A percentile compares a stretch with the other conserved stretches of the same genome.
Conservation (phyloP, 2,888 invertebrate genomes). For the Trachelus iudaicus region DNA sequence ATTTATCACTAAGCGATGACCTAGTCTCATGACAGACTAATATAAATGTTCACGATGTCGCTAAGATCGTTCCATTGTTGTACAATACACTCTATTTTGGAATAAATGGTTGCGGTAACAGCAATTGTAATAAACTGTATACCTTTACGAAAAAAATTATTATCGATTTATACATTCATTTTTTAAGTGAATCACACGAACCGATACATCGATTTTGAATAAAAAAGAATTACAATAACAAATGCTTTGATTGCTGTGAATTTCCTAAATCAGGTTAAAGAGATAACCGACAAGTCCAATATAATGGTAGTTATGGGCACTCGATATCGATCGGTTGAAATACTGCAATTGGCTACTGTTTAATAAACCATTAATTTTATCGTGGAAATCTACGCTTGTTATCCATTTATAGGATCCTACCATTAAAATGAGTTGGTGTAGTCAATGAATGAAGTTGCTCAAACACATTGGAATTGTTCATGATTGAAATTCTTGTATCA, state of each 20-base stretch:
- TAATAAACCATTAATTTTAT: neutral
- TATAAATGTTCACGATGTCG: constrained; percentile 2
- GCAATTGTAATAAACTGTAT: neutral
- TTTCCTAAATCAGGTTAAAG: neutral
- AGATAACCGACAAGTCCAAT: neutral
- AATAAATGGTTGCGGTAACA: neutral
- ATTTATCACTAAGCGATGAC: constrained; percentile 15
- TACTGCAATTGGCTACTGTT: neutral
- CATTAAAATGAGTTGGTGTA: neutral
- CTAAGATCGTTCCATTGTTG: neutral
- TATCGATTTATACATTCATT: no score
- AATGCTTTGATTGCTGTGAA: neutral
- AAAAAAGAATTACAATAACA: neutral
- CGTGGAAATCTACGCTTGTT: neutral
- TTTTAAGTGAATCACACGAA: neutral
- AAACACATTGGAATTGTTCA: no score
- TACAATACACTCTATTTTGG: neutral
- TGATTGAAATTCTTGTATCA: no score
- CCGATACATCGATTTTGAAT: neutral
- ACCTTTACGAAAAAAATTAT: neutral
- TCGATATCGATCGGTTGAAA: neutral
- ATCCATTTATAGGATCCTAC: neutral
- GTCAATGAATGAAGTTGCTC: no score
- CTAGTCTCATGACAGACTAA: constrained; percentile 12
- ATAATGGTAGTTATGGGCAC: neutral